Base-by-base conservation (phyloP, 2,797 vertebrate genomes). In the Setipinna tenuifilis region DNA sequence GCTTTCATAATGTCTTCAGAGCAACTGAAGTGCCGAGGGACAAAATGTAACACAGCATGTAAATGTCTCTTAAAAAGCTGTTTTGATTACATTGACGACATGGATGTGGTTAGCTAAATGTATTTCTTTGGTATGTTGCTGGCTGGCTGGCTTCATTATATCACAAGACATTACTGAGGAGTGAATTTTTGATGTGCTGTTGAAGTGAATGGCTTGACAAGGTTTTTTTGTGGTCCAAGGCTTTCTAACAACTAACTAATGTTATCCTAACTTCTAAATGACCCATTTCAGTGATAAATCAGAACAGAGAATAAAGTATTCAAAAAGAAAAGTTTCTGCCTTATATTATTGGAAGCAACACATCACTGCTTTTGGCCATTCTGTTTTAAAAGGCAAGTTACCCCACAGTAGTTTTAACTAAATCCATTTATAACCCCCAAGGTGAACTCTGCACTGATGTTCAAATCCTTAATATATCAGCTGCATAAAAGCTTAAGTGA, bases 281-380 rank as follows among this genome's bases (percentile, higher is more conserved):
- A 92, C 78, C 84, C 88, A 88, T 85, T 82, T 87, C 83, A 23
- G 54, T 62, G 82, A 92, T 82, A 78, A 78, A 78, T 86, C 94
- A 93, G 91, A 94, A 93, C 91, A 94, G 92, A 88, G 93, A 96
- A 96, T 96, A 95, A 96, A 96, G 92, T 87, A 86, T 90, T 89
- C 89, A 21, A 78, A 78, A 78, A 41, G 35, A 78, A 59, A 19
- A 31, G 35, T 21, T 78, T 41, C 35, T 35, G 41, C 35, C 31
- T 41, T 78, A 35, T 19, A 44, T 78, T 78, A 78, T 78, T 78
- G 31, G 21, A 6, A 41, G 28, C 4, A 44, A 41, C 1, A 78
- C 16, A 44, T 41, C 19, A 21, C 35, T 31, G 14, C 1, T 31
- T 16, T 78, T 41, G 0, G 14, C 31, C 14, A 71, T 75, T 9